Conservation (phyloP, 2,797 vertebrate genomes). For the Gallirallus australis region DNA sequence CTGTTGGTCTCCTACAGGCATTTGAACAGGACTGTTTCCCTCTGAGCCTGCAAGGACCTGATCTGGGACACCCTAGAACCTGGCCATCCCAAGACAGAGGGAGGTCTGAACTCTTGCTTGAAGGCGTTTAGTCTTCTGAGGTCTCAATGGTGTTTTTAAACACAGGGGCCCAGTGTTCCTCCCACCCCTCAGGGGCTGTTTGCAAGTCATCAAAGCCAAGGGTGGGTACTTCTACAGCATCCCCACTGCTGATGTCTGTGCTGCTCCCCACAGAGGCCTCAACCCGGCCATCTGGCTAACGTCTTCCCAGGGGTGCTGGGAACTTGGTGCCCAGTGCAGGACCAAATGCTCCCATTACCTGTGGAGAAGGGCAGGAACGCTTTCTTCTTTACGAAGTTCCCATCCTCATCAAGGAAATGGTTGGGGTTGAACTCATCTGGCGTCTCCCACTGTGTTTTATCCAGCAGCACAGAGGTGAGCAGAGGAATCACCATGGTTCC, state of each 20-base stretch:
- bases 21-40: background rate
- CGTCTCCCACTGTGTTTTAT: constrained; percentile 48
- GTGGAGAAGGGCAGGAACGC: constrained; percentile 76
- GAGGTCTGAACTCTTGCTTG: background rate
- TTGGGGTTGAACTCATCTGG: constrained; percentile 70
- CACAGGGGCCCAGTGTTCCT: fast-evolving
- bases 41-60: background rate
- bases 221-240: background rate
- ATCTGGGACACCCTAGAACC: background rate
- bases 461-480: constrained; percentile 59
- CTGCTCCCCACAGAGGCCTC: background rate
- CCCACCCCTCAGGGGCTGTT: background rate
- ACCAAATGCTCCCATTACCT: background rate
- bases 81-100: background rate
- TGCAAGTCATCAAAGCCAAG: background rate
- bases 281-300: background rate
- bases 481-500: constrained; percentile 67
- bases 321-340: background rate
- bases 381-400: constrained; percentile 61
- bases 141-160: background rate
- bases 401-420: constrained; percentile 66
- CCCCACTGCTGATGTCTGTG: background rate
- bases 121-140: background rate
- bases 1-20: background rate
- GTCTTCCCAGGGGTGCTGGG: background rate